A percentile compares a stretch with the other conserved stretches of the same genome.
These are phyloP conservation scores for Mus minutoides DNA, from an alignment of 2,797 vertebrate genomes.

Conservation along the genomic window DNA sequence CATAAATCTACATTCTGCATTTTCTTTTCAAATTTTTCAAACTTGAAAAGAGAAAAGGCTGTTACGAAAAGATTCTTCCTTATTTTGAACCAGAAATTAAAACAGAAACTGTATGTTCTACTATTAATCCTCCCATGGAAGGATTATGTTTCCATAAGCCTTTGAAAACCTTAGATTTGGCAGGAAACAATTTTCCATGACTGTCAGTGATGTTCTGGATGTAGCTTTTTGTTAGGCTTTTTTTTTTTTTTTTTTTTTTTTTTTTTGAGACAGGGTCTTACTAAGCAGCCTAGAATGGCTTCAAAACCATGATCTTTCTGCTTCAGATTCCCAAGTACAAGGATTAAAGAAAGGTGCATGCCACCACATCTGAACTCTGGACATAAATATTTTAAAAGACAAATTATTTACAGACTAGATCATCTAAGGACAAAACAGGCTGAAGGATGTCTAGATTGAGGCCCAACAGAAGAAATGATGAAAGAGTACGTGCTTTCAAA, in stretches of 20 bases:
- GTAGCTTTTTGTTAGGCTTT: neutral
- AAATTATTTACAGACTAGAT: neutral
- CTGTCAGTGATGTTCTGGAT: neutral
- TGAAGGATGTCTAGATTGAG: neutral
- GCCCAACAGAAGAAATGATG: neutral
- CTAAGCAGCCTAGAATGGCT: neutral
- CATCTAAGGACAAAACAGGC: neutral
- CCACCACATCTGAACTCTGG: neutral
- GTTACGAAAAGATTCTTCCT: slow-evolving; percentile 41
- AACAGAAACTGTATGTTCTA: neutral
- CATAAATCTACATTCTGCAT: slow-evolving; percentile 26
- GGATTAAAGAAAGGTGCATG: neutral
- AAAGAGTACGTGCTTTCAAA: neutral
- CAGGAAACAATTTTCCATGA: neutral
- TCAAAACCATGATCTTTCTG: neutral
- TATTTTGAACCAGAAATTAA: slow-evolving; percentile 43
- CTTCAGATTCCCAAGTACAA: neutral
- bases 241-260: neutral
- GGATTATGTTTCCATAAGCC: neutral
- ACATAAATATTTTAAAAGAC: slow-evolving; percentile 37
- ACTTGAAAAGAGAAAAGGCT: slow-evolving; percentile 14
- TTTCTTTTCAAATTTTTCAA: slow-evolving; percentile 51
- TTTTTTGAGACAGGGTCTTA: neutral
- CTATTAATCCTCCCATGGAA: slow-evolving; percentile 11
- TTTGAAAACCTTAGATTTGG: neutral